These are phyloP conservation scores for Callyntrura sp. DNA, from an alignment of 2,888 invertebrate genomes.

Conservation along the genomic window DNA sequence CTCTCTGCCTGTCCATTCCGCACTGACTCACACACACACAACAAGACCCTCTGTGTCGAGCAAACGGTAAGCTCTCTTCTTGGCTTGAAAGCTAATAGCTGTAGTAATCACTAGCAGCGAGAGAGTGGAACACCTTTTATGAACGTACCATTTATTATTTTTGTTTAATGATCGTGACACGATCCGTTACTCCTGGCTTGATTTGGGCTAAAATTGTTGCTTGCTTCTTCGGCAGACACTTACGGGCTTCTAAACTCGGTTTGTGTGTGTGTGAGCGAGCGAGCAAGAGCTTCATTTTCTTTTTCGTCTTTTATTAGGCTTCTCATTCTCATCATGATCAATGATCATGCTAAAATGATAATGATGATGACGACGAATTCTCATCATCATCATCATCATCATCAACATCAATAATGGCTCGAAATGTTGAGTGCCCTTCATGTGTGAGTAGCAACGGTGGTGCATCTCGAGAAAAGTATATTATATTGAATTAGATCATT, in stretches of 20 bases:
- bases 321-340: no score
- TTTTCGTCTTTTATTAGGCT: no score
- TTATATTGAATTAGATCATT: conserved; percentile 15
- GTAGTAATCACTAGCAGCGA: no score
- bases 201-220: no score
- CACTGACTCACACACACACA: background rate
- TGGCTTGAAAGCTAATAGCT: no score
- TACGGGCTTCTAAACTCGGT: background rate
- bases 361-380: background rate
- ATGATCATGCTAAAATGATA: background rate
- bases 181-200: conserved; percentile 3
- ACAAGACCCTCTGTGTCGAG: no score
- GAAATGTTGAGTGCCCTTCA: no score
- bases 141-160: background rate
- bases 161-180: conserved; percentile 4
- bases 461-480: background rate
- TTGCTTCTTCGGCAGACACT: background rate
- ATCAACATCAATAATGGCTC: background rate
- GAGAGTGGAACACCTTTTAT: no score
- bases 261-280: no score
- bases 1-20: background rate
- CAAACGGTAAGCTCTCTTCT: no score
- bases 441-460: background rate
- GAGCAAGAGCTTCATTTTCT: no score
- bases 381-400: no score